Base-by-base conservation (phyloP, 1,140 invertebrate genomes). In the Dendrolimus kikuchii region DNA sequence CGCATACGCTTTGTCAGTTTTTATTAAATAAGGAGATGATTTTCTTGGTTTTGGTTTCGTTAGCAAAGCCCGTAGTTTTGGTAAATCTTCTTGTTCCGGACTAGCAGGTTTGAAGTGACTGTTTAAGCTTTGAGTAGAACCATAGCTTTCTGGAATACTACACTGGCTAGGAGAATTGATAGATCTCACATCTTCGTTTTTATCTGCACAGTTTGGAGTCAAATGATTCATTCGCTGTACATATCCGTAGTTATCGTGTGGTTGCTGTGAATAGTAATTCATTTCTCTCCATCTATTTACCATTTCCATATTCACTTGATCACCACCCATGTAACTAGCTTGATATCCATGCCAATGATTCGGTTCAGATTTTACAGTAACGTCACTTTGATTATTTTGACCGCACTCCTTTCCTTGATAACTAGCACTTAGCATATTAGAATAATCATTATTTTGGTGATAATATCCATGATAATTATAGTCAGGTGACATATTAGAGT, bases 261-360 rank as follows among this genome's bases (percentile, higher is more conserved):
- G 66, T 40, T 65, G 63, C 41, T 78, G 81, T 42, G 64, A 38
- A 52, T 75, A 77, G 47, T 77, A 77, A 45, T 71, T 77, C 53
- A 77, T 74, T 62, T 74, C 69, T 56, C 68, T 60, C 77, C 78
- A 80, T 52, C 70, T 80, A 49, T 75, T 75, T 46, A 78, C 66
- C 68, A 74, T 75, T 38, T 79, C 69, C 37, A 68, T 59, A 54
- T 77, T 81, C 8, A 50, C 47, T 44, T 74, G 71, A 49, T 67
- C 67, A 10, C 52, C 54, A 55, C 63, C 62, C 7, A 58, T 40
- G 38, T 78, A 74, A 50, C 73, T 71, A 9, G 45, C 43, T 5
- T 67, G 53, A 71, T 81, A 80, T 51, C 71, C 71, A 47, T 66
- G 69, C 73, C 71, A 83, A 63, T 64, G 61, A 37, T 39, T 58